Evolutionary conservation across 2,113 vertebrate species (phyloP).

Genomic region (Larimichthys crocea): DNA sequence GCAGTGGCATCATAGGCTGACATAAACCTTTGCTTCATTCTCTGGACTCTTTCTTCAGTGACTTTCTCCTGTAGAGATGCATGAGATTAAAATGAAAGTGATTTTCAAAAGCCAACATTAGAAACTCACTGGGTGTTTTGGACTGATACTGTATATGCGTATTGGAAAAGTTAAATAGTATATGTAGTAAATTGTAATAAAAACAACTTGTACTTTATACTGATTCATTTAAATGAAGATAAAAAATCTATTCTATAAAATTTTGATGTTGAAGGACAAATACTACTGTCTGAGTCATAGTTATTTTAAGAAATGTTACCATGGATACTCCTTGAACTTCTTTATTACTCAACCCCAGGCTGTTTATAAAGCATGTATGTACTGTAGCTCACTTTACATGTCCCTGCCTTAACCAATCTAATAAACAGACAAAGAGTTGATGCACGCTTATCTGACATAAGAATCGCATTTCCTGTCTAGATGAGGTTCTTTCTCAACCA

Average conservation of each 20-base stretch:
- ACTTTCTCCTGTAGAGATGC: constrained; percentile 81
- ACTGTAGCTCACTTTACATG: neutral
- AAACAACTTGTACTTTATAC: neutral
- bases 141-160: neutral
- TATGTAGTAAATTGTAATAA: neutral
- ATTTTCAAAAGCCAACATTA: neutral
- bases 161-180: neutral
- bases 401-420: neutral
- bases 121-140: neutral
- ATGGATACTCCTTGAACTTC: constrained; percentile 53
- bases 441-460: constrained; percentile 11
- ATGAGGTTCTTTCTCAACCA: constrained; percentile 1
- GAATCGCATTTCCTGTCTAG: neutral
- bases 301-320: constrained; percentile 59
- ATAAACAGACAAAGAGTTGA: neutral
- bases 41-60: constrained; percentile 86
- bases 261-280: neutral
- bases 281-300: constrained; percentile 29
- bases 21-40: constrained; percentile 89
- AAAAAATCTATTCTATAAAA: neutral
- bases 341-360: fast-evolving
- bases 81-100: neutral
- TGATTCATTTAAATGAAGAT: neutral
- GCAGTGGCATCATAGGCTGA: constrained; percentile 83
- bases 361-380: neutral